phyloP scores from a whole-genome alignment of 2,113 vertebrate genomes.

The Pterocles gutturalis region DNA sequence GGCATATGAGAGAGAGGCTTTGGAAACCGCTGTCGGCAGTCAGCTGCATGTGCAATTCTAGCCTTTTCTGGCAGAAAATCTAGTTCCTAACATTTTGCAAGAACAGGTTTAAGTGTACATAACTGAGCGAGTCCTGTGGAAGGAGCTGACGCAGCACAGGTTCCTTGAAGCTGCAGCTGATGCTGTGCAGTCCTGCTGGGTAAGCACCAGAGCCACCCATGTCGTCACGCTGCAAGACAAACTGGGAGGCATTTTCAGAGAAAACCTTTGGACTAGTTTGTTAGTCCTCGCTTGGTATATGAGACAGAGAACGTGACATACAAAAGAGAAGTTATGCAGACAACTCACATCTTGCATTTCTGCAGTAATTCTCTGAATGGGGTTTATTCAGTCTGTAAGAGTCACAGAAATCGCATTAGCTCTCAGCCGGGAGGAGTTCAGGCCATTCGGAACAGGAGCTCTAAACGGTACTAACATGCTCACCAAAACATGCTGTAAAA shows the following conservation, averaged over 20 bases:
- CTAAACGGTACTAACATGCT: fast-evolving
- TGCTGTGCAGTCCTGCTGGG: no score
- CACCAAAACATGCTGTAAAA: neutral
- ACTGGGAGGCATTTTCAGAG: no score
- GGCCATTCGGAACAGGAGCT: neutral
- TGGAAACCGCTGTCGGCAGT: no score
- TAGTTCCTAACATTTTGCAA: fast-evolving
- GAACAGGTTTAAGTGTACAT: fast-evolving
- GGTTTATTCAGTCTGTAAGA: neutral
- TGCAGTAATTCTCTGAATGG: neutral
- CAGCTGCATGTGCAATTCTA: neutral
- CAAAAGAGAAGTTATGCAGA: no score
- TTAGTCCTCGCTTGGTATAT: neutral
- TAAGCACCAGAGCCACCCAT: no score
- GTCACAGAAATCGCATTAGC: neutral
- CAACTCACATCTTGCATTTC: neutral
- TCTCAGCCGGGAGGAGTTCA: neutral
- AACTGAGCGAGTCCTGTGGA: no score
- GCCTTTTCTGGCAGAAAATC: neutral
- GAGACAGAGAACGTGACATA: neutral
- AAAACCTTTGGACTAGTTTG: no score
- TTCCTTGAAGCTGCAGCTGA: no score
- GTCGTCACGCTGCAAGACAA: no score
- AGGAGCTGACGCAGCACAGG: no score
- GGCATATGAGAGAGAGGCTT: no score